These are phyloP conservation scores for Helleia helle DNA, from an alignment of 2,888 invertebrate genomes.

Conservation along the genomic window DNA sequence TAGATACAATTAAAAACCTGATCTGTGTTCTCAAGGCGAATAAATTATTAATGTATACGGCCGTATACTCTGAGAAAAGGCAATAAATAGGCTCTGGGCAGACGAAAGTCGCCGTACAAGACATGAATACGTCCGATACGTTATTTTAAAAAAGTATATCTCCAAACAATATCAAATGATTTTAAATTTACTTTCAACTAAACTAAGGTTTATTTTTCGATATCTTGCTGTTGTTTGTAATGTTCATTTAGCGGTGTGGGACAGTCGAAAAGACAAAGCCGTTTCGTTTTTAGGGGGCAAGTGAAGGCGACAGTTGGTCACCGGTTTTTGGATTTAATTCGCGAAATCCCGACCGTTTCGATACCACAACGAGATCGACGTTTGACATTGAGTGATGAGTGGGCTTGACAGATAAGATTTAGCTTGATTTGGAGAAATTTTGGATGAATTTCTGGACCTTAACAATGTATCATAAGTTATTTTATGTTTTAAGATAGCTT, in stretches of 20 bases:
- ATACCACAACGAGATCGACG: conserved; percentile 50
- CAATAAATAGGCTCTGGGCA: conserved; percentile 58
- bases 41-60: conserved; percentile 55
- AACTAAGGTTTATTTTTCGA: conserved; percentile 23
- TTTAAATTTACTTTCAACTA: not conserved
- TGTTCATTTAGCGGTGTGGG: conserved; percentile 2
- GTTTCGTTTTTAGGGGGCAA: conserved; percentile 58
- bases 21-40: conserved; percentile 26
- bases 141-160: conserved; percentile 2
- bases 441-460: conserved; percentile 3
- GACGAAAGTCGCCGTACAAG: conserved; percentile 48
- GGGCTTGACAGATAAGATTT: conserved; percentile 30
- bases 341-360: conserved; percentile 46
- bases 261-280: conserved; percentile 46
- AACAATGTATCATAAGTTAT: conserved; percentile 5
- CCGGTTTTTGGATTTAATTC: conserved; percentile 59
- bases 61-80: conserved; percentile 43
- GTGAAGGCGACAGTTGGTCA: conserved; percentile 52
- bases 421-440: conserved; percentile 18
- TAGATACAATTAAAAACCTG: conserved; percentile 27
- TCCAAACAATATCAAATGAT: not conserved
- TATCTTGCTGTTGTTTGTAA: conserved; percentile 7
- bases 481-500: too few relatives aligned
- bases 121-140: conserved; percentile 42
- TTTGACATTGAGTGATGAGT: conserved; percentile 53